phyloP scores from a whole-genome alignment of 2,113 vertebrate species.

The Nibea coibor region DNA sequence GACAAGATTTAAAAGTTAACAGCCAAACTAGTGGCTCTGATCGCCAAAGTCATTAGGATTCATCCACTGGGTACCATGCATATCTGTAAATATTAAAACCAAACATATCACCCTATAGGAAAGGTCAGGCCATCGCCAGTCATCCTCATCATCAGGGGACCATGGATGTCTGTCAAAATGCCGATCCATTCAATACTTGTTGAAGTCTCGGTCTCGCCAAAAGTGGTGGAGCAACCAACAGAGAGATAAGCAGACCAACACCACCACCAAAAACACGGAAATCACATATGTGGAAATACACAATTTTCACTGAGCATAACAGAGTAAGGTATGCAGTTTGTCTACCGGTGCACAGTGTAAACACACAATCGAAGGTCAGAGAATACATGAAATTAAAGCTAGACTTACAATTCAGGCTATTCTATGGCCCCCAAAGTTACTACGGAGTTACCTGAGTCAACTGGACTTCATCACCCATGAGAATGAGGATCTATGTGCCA shows the following conservation, averaged over 20 bases:
- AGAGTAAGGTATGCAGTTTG: background rate
- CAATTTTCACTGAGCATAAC: background rate
- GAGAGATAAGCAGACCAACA: background rate
- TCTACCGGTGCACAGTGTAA: background rate
- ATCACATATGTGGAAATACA: background rate
- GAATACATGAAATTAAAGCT: background rate
- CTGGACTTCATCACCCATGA: conserved; percentile 47
- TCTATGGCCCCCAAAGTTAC: conserved; percentile 11
- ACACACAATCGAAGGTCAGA: background rate
- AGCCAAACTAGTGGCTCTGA: background rate
- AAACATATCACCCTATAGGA: too few species aligned
- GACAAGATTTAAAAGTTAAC: background rate
- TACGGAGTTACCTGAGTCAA: conserved; percentile 29
- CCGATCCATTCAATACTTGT: too few species aligned
- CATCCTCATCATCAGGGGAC: background rate
- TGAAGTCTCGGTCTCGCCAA: background rate
- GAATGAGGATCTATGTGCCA: conserved; percentile 39
- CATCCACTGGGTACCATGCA: too few species aligned
- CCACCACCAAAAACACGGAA: background rate
- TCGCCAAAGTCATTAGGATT: too few species aligned
- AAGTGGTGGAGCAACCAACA: background rate
- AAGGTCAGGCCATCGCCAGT: background rate
- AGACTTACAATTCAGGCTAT: background rate
- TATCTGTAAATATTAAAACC: too few species aligned
- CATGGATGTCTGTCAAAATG: background rate